Conservation (phyloP, 1,140 invertebrate genomes). For the Zaprionus nigranus region DNA sequence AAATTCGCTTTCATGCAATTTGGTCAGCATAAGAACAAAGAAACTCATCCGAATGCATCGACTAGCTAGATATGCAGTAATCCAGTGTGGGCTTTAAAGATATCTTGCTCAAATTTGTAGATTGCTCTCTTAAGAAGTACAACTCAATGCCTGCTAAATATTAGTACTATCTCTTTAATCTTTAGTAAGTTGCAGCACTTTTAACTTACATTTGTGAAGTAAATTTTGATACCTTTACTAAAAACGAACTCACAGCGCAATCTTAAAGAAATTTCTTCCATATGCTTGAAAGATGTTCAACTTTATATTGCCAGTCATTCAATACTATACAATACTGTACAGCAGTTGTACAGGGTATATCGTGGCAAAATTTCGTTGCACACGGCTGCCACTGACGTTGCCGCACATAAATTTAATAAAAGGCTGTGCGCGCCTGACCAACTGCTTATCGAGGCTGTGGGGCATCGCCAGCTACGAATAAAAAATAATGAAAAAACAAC, state of each 20-base stretch:
- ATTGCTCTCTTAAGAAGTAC: not conserved
- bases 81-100: not conserved
- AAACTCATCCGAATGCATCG: not conserved
- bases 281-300: too few relatives aligned
- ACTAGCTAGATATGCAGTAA: not conserved
- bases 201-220: too few relatives aligned
- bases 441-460: constrained; percentile 47
- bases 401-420: constrained; percentile 79
- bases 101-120: not conserved
- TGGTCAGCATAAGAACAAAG: constrained; percentile 13
- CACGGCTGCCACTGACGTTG: constrained; percentile 27
- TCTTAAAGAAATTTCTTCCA: too few relatives aligned
- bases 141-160: too few relatives aligned
- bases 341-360: constrained; percentile 26
- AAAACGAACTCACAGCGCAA: too few relatives aligned
- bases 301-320: too few relatives aligned
- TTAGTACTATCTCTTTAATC: not conserved
- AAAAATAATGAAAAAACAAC: too few relatives aligned
- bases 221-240: too few relatives aligned
- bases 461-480: constrained; percentile 2
- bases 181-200: not conserved
- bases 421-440: constrained; percentile 49
- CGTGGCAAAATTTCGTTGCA: constrained; percentile 29
- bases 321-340: too few relatives aligned
- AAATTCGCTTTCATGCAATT: constrained; percentile 79